phyloP scores from a whole-genome alignment of 2,888 invertebrate species.

The Thysanoteuthis rhombus region DNA sequence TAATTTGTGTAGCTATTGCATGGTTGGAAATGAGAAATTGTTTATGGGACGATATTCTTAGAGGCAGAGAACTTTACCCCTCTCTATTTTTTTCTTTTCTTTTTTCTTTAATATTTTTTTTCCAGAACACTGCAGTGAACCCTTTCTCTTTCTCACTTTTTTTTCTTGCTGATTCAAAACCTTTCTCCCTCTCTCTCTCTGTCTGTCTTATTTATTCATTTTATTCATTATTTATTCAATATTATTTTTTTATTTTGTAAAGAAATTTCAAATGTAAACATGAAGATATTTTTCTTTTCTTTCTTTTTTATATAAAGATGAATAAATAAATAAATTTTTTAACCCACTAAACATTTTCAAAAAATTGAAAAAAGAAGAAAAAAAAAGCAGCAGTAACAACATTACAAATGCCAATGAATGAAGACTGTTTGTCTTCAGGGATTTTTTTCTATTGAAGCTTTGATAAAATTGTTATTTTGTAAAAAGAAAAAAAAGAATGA shows the following conservation, averaged over 20 bases:
- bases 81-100: neutral
- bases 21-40: too few species aligned
- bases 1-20: too few species aligned
- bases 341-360: neutral
- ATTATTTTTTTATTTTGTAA: conserved; percentile 12
- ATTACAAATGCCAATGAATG: neutral
- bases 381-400: neutral
- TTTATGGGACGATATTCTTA: too few species aligned
- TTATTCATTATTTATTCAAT: conserved; percentile 12
- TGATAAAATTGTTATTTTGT: neutral
- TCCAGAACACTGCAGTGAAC: neutral
- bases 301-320: neutral
- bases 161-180: neutral
- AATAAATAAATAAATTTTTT: conserved; percentile 12
- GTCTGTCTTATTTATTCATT: neutral
- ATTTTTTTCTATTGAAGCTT: neutral
- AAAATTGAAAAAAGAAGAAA: neutral
- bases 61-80: too few species aligned
- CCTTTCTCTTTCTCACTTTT: neutral
- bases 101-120: neutral
- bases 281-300: neutral
- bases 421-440: neutral
- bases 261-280: conserved; percentile 12
- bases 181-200: neutral
- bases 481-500: neutral